Conservation (phyloP, 2,888 invertebrate species). For the Microchrysa polita region DNA sequence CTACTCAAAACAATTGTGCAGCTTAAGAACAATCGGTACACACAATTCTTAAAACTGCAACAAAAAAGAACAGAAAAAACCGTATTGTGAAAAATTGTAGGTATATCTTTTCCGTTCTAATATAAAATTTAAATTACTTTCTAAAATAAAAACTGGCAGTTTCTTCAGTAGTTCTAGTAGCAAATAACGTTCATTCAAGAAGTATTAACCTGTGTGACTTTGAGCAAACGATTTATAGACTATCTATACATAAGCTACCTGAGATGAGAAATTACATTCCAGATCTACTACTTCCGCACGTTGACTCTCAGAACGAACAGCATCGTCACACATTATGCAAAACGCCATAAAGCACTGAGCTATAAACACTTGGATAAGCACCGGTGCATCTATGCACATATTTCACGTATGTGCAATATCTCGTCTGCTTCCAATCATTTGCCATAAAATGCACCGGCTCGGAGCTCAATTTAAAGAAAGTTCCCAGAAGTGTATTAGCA, state of each 20-base stretch:
- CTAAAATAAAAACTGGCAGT: too few relatives aligned
- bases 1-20: too few relatives aligned
- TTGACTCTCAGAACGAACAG: not conserved
- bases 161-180: too few relatives aligned
- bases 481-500: slow-evolving; percentile 8
- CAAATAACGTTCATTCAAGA: not conserved
- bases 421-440: slow-evolving; percentile 14
- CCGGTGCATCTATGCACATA: slow-evolving; percentile 8
- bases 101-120: too few relatives aligned
- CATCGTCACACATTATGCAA: not conserved
- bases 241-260: too few relatives aligned
- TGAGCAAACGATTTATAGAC: not conserved
- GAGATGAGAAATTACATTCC: not conserved
- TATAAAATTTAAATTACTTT: too few relatives aligned
- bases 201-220: slow-evolving; percentile 8
- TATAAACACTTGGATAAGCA: too few relatives aligned
- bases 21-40: too few relatives aligned
- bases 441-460: slow-evolving; percentile 23
- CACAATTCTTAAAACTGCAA: too few relatives aligned
- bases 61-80: too few relatives aligned
- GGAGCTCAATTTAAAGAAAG: not conserved
- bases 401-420: slow-evolving; percentile 3
- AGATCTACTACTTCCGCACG: not conserved
- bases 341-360: too few relatives aligned
- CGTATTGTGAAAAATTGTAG: too few relatives aligned